These are phyloP conservation scores for Macquaria ambigua DNA, from an alignment of 2,113 vertebrate genomes.

Conservation along the genomic window DNA sequence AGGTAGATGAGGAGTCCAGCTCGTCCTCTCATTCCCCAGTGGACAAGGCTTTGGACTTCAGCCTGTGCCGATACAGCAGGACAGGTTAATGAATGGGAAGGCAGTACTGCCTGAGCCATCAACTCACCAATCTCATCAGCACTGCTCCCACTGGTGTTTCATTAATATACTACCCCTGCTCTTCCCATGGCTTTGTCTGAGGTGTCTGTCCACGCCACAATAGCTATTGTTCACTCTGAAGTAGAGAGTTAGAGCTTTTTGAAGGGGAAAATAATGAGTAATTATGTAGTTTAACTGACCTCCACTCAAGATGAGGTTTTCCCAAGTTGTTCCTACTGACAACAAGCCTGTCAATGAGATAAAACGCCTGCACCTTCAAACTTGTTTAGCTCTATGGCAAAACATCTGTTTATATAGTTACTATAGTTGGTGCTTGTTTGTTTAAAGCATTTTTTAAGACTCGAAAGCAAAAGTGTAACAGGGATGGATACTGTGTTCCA, in stretches of 20 bases:
- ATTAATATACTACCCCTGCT: slow-evolving; percentile 61
- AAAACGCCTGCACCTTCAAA: slow-evolving; percentile 15
- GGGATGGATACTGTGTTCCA: not conserved
- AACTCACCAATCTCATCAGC: slow-evolving; percentile 71
- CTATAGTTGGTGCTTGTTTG: not conserved
- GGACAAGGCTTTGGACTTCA: slow-evolving; percentile 54
- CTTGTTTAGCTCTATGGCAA: not conserved
- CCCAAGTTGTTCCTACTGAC: slow-evolving; percentile 33
- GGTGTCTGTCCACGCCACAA: slow-evolving; percentile 58
- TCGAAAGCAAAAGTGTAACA: not conserved
- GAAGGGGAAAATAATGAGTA: slow-evolving; percentile 45
- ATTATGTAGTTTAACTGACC: slow-evolving; percentile 60
- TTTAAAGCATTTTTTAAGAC: not conserved
- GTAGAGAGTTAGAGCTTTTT: slow-evolving; percentile 28
- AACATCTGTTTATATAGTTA: not conserved
- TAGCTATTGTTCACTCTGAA: slow-evolving; percentile 58
- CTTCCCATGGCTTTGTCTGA: slow-evolving; percentile 55
- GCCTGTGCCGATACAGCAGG: slow-evolving; percentile 49
- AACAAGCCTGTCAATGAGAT: slow-evolving; percentile 21
- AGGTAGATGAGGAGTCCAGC: slow-evolving; percentile 66
- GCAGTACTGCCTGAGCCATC: slow-evolving; percentile 53
- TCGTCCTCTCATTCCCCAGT: slow-evolving; percentile 57
- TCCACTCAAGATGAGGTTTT: slow-evolving; percentile 41
- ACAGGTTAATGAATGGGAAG: slow-evolving; percentile 73
- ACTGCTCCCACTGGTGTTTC: slow-evolving; percentile 51